A percentile compares a stretch with the other conserved stretches of the same genome.
Evolutionary conservation across 2,888 invertebrate genomes (phyloP).

Genomic region (Gastracanthus pulcherrimus): DNA sequence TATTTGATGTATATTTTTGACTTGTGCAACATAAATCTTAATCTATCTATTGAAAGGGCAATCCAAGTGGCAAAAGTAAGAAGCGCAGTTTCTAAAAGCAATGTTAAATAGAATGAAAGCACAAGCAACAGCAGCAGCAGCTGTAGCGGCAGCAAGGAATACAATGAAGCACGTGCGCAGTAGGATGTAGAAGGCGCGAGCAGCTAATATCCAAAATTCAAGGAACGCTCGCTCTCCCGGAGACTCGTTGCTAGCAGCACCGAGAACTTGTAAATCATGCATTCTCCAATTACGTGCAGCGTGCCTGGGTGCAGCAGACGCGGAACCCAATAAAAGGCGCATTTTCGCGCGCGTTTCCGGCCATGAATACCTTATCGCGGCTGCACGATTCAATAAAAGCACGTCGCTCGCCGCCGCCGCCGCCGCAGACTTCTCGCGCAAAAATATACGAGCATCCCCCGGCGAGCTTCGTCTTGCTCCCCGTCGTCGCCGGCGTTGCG

Average conservation of each 20-base stretch:
- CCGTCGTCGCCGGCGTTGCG: not conserved
- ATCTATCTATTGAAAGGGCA: no score
- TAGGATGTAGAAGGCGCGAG: not conserved
- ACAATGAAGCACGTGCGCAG: not conserved
- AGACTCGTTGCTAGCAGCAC: not conserved
- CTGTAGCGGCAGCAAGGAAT: not conserved
- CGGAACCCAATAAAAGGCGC: no score
- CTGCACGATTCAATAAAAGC: slow-evolving; percentile 35
- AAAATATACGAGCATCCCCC: not conserved
- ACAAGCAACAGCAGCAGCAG: no score
- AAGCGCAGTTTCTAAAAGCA: no score
- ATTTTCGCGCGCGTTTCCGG: slow-evolving; percentile 14
- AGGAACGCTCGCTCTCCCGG: not conserved
- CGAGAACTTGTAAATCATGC: slow-evolving; percentile 36
- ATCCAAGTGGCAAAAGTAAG: no score
- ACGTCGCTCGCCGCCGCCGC: not conserved
- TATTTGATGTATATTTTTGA: no score
- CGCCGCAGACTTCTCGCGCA: no score
- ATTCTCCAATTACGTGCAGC: slow-evolving; percentile 15
- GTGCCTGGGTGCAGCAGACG: not conserved
- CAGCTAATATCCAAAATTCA: slow-evolving; percentile 16
- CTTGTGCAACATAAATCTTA: no score
- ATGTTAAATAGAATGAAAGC: no score
- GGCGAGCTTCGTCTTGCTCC: not conserved
- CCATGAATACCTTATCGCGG: slow-evolving; percentile 40